Base-by-base conservation (phyloP, 2,797 vertebrate species). In the Glyptemys insculpta region DNA sequence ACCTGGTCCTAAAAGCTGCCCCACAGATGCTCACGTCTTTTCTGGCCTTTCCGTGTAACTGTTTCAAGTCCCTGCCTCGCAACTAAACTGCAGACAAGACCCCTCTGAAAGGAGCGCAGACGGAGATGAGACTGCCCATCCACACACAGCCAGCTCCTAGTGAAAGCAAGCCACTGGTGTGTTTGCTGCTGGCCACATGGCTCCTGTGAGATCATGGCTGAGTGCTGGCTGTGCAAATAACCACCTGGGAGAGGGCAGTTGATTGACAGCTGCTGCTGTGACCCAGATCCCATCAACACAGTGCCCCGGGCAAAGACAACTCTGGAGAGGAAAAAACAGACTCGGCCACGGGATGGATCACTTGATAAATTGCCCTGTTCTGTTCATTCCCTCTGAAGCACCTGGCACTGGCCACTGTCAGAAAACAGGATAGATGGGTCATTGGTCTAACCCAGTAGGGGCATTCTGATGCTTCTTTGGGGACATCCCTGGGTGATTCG, bases 1-100 rank as follows among this genome's bases (percentile, higher is more conserved):
- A 18, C 81, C 78, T 82, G 6, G 8, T 37, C 47, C 15, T 5
- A 79, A 59, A 50, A 85, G 6, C 53, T 34, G 12, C n/a, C 79
- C 88, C 19, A n/a, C 72, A 25, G 54, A 7, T 5, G 27, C 85
- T 76, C 83, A 52, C 2, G 9, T 44, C 41, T 14, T 11, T 53
- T 18, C 79, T 50, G 1, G 0, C n/a, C 12, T 25, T 37, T 37
- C 65, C 10, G 2, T 72, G 21, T 41, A 79, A 52, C 92, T 0
- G 0, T 50, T 37, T 12, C 37, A 76, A 54, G 50, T 4, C 27
- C 41, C 27, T 49, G 74, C 14, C 14, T 31, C 5, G 74, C 47
- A 47, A 9, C 4, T 29, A 49, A 78, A 78, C 14, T 8, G 41
- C 27, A 31, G 74, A 78, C 25, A 31, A 78, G 74, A 78, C 44